Percentiles rank a stretch among this genome's conserved stretches.
These are phyloP conservation scores for Erythrolamprus reginae DNA, from an alignment of 2,113 vertebrate genomes.

Conservation along the genomic window DNA sequence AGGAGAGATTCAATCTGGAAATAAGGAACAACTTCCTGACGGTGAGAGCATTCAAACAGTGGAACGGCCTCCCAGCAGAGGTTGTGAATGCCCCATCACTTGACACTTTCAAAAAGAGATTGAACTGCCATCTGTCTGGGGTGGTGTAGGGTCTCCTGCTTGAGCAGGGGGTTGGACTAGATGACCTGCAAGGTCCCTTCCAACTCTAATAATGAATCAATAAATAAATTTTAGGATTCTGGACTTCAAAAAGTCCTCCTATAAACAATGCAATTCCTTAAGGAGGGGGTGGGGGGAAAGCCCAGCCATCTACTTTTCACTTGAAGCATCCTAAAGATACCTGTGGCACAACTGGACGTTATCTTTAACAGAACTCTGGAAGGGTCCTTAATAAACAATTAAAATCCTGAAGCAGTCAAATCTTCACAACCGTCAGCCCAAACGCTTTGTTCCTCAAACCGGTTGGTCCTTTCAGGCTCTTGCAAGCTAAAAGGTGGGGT, in stretches of 20 bases:
- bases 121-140: no score
- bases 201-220: no score
- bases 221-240: not conserved
- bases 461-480: not conserved
- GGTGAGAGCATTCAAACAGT: no score
- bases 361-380: not conserved
- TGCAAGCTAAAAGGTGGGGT: not conserved
- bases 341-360: not conserved
- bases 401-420: not conserved
- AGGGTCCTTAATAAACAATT: not conserved
- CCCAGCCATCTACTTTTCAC: not conserved
- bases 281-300: not conserved
- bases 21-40: no score
- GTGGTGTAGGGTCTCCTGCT: no score
- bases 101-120: no score
- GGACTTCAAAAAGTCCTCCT: not conserved
- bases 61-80: no score
- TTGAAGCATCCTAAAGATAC: not conserved
- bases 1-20: no score
- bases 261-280: not conserved
- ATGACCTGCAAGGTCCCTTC: no score
- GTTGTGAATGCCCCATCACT: no score
- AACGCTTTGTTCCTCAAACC: not conserved
- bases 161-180: no score
- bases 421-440: not conserved